These are phyloP conservation scores for Muscicapa adusta DNA, from an alignment of 2,113 vertebrate species.

Conservation along the genomic window DNA sequence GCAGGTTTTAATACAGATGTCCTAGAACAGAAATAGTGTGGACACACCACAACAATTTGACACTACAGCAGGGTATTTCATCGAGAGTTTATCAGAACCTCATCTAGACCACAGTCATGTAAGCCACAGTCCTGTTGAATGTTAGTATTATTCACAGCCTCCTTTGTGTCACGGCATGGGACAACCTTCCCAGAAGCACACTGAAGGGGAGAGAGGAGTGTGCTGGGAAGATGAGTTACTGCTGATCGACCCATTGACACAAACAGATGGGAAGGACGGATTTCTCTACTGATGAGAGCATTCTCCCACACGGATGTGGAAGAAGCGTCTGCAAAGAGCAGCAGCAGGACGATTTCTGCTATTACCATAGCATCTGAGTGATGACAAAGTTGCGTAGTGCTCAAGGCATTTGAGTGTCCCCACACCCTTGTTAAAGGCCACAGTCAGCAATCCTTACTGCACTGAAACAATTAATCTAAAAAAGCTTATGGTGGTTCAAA, in stretches of 20 bases:
- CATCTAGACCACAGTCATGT: constrained; percentile 18
- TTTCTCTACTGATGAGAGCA: neutral
- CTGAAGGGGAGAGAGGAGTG: neutral
- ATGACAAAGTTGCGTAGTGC: neutral
- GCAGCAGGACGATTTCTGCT: constrained; percentile 7
- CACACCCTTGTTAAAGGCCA: constrained; percentile 16
- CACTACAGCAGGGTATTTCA: constrained; percentile 14
- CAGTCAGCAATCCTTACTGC: neutral
- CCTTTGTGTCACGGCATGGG: neutral
- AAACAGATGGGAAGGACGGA: neutral
- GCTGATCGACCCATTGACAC: neutral
- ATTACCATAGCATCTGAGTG: neutral
- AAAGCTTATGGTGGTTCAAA: neutral
- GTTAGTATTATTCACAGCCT: neutral
- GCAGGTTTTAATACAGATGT: constrained; percentile 47
- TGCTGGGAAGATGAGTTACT: neutral
- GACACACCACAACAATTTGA: constrained; percentile 22
- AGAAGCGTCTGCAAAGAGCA: neutral
- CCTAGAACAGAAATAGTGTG: constrained; percentile 15
- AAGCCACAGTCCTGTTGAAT: neutral
- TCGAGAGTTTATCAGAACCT: constrained; percentile 1
- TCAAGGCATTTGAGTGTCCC: neutral
- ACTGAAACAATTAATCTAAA: neutral
- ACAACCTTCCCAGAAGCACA: neutral
- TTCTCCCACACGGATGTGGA: neutral